Conservation (phyloP, 2,797 vertebrate genomes). For the Sternarchorhynchus goeldii region DNA sequence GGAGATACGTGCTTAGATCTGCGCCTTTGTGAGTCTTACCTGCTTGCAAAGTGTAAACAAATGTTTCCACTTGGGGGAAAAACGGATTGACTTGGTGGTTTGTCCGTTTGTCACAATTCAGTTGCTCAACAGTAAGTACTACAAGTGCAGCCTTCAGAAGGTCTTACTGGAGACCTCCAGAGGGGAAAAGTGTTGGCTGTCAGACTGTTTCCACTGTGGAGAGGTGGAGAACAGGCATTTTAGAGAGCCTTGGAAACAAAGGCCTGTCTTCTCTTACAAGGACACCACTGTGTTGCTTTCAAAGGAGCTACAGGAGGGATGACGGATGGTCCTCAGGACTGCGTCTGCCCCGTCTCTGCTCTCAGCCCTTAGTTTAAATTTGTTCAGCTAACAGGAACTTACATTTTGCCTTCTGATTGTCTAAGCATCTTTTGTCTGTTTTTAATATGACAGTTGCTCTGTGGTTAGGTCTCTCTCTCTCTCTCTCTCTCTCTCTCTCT, state of each 20-base stretch:
- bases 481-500: neutral
- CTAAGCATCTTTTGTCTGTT: constrained; percentile 13
- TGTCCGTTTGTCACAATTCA: neutral
- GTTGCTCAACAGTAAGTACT: neutral
- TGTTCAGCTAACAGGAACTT: too few species aligned
- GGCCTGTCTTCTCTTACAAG: neutral
- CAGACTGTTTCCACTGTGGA: neutral
- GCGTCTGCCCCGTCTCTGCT: too few species aligned
- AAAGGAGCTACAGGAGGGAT: neutral
- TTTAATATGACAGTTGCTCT: neutral
- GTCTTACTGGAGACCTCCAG: too few species aligned
- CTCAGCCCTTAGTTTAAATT: too few species aligned
- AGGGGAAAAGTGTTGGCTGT: too few species aligned
- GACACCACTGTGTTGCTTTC: neutral
- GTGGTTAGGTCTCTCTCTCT: neutral
- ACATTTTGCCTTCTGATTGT: too few species aligned
- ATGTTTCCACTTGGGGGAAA: neutral
- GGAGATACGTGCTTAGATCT: constrained; percentile 8
- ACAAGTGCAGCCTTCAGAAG: too few species aligned
- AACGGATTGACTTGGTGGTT: neutral
- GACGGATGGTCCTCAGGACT: neutral
- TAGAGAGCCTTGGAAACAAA: neutral
- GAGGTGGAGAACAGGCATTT: neutral
- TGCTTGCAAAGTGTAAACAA: neutral
- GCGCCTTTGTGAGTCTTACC: neutral